These are phyloP conservation scores for Drosophila trapezifrons DNA, from an alignment of 1,140 invertebrate species.

Conservation along the genomic window DNA sequence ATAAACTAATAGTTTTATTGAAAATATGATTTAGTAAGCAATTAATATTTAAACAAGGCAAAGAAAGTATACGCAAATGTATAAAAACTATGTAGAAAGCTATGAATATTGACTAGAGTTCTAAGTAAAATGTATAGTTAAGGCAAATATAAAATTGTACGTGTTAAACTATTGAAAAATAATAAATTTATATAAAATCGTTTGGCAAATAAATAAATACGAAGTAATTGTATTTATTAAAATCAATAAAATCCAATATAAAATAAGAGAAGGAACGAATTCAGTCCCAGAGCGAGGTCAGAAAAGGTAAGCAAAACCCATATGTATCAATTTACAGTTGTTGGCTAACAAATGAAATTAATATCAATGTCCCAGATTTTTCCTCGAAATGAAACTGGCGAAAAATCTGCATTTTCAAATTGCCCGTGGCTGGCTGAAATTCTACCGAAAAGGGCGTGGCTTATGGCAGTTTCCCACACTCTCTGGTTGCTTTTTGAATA, in stretches of 20 bases:
- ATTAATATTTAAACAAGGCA: slow-evolving; percentile 3
- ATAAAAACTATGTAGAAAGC: neutral
- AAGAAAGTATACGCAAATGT: slow-evolving; percentile 26
- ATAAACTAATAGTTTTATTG: slow-evolving; percentile 36
- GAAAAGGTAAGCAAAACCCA: slow-evolving; percentile 22
- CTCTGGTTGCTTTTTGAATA: neutral
- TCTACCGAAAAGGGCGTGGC: slow-evolving; percentile 20
- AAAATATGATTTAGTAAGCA: slow-evolving; percentile 7
- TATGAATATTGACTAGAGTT: neutral
- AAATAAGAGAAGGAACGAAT: neutral
- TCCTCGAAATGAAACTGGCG: neutral
- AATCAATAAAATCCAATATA: neutral
- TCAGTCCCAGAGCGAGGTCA: neutral
- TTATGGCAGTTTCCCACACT: slow-evolving; percentile 58
- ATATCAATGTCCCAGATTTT: slow-evolving; percentile 6
- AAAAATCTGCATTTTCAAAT: slow-evolving; percentile 6
- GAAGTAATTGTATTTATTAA: neutral
- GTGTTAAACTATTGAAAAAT: slow-evolving; percentile 4
- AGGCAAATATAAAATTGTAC: neutral
- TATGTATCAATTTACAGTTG: slow-evolving; percentile 22
- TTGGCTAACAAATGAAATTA: slow-evolving; percentile 7
- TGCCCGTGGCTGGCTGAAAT: neutral
- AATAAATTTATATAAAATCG: slow-evolving; percentile 5
- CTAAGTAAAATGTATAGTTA: slow-evolving; percentile 9
- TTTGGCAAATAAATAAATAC: neutral